Base-by-base conservation (phyloP, 2,797 vertebrate species). In the Pseudochirops cupreus region DNA sequence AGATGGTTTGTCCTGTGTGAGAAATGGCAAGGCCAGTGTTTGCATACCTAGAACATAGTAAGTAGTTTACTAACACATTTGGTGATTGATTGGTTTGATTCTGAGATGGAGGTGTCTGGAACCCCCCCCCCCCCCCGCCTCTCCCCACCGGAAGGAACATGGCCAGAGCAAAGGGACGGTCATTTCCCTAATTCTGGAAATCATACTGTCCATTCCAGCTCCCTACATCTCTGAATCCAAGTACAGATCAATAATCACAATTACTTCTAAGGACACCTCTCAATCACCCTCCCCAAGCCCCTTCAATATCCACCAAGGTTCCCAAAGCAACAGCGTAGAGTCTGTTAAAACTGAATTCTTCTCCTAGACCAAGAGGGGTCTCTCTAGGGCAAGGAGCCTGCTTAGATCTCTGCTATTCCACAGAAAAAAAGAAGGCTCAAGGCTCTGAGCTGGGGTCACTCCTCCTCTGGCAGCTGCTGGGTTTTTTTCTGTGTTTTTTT, bases 281-380 rank as follows among this genome's bases (percentile, higher is more conserved):
- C 74, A 50, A 87, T 9, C 39, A 26, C 9, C 74, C 39, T 50
- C 74, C 67, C 39, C 9, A 50, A 50, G 21, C 1, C 74, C 39
- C 39, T 87, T 87, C 74, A 82, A 50, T 46, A 87, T 87, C 74
- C 39, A 87, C 62, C 82, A 89, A 2, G 0, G 91, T 31, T 89
- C 82, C 53, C 96, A 55, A 4, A 82, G 11, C 91, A 90, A 91
- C 91, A 91, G 92, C 67, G 0, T 39, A 0, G 1, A 46, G 59
- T 91, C 55, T 94, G 91, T 53, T 67, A 94, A 96, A 92, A 52
- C n/a, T 53, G 92, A 92, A 89, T 96, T 97, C 93, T 97, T 57
- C 94, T 94, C 54, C 89, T 4, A 0, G 21, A 96, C 96, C 67
- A n/a, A 97, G 94, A 97, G 96, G 96, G 95, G 94, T 93, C 96